phyloP scores from a whole-genome alignment of 2,888 invertebrate genomes.

The Lamproptera curius region DNA sequence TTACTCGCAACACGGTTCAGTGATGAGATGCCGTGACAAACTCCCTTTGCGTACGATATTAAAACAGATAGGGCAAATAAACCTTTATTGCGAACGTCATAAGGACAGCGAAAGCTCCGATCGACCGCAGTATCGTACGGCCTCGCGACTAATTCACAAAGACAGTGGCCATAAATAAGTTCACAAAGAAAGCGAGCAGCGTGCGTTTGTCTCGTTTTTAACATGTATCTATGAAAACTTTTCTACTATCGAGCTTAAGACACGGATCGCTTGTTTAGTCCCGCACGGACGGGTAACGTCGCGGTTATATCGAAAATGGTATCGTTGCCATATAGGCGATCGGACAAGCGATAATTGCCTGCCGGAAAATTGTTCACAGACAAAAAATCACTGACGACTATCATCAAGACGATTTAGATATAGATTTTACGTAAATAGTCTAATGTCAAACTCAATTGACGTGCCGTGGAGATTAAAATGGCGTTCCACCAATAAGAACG shows the following conservation, averaged over 20 bases:
- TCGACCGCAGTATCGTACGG: background rate
- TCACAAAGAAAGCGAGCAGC: slow-evolving; percentile 21
- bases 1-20: slow-evolving; percentile 55
- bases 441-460: too few species aligned
- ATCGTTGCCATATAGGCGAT: too few species aligned
- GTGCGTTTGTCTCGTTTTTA: slow-evolving; percentile 10
- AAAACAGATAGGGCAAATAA: slow-evolving; percentile 3
- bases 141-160: slow-evolving; percentile 28
- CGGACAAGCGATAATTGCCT: too few species aligned
- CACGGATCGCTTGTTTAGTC: too few species aligned
- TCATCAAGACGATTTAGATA: too few species aligned
- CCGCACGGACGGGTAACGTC: background rate
- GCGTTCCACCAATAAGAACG: too few species aligned
- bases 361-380: too few species aligned
- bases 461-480: too few species aligned
- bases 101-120: background rate
- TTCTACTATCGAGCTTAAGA: background rate
- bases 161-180: slow-evolving; percentile 27
- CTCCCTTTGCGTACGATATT: slow-evolving; percentile 19
- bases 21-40: slow-evolving; percentile 31
- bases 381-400: too few species aligned
- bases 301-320: too few species aligned
- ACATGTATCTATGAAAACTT: background rate
- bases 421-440: too few species aligned
- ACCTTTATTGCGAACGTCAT: slow-evolving; percentile 10